A percentile compares a stretch with the other conserved stretches of the same genome.
phyloP scores from a whole-genome alignment of 1,140 invertebrate species.

The Trachymyrmex septentrionalis region DNA sequence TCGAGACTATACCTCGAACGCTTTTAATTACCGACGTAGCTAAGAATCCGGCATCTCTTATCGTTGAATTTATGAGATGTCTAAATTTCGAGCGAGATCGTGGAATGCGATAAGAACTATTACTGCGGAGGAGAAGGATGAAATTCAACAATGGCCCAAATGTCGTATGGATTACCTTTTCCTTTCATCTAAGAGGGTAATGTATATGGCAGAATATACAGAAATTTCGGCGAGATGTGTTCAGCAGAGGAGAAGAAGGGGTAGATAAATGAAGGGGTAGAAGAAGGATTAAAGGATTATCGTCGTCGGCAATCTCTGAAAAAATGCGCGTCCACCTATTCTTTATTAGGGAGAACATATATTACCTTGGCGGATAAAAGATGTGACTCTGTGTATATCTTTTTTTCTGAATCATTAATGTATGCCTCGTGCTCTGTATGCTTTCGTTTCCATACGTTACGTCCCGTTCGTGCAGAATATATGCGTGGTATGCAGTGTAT shows the following conservation, averaged over 20 bases:
- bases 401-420: constrained; percentile 63
- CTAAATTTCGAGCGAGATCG: constrained; percentile 30
- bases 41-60: constrained; percentile 40
- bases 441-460: constrained; percentile 24
- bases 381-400: constrained; percentile 35
- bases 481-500: not conserved
- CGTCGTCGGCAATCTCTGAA: constrained; percentile 65
- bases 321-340: constrained; percentile 60
- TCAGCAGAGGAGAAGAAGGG: not conserved
- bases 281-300: constrained; percentile 72
- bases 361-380: constrained; percentile 30
- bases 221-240: constrained; percentile 22
- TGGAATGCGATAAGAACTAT: not conserved
- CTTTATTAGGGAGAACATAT: constrained; percentile 62
- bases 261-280: constrained; percentile 36
- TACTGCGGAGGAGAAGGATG: not conserved
- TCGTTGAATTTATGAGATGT: constrained; percentile 35
- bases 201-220: constrained; percentile 4
- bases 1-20: constrained; percentile 34
- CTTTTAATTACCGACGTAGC: constrained; percentile 46
- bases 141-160: constrained; percentile 17
- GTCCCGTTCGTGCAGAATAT: constrained; percentile 7
- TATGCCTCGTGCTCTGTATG: not conserved
- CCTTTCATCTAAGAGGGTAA: constrained; percentile 7
- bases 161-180: constrained; percentile 14